A percentile compares a stretch with the other conserved stretches of the same genome.
Evolutionary conservation across 1,140 invertebrate genomes (phyloP).

Genomic region (Caenorhabditis tropicalis): DNA sequence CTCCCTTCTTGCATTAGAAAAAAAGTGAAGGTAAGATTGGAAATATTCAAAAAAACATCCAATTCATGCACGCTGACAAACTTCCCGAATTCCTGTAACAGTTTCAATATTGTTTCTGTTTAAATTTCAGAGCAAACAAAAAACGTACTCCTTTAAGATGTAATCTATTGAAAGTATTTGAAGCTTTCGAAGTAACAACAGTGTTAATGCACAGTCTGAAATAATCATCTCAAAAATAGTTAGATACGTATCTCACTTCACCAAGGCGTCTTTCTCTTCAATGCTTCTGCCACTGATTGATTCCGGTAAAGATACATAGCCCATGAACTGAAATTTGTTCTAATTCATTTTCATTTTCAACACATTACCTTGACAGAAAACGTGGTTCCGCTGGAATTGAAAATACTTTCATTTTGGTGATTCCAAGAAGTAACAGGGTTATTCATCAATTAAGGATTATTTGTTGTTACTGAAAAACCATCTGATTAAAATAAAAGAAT

Average conservation of each 20-base stretch:
- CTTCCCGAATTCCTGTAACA: not conserved
- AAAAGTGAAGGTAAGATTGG: not conserved
- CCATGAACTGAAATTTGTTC: not conserved
- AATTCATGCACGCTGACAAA: not conserved
- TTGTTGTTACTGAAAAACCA: no score
- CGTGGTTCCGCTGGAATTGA: not conserved
- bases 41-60: not conserved
- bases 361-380: constrained; percentile 24
- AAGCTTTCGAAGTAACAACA: not conserved
- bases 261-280: not conserved
- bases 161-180: not conserved
- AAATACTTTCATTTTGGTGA: not conserved
- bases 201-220: not conserved
- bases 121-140: no score
- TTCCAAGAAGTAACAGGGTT: not conserved
- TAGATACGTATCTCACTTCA: no score
- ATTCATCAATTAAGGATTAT: not conserved
- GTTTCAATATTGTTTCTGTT: not conserved
- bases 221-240: not conserved
- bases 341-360: not conserved
- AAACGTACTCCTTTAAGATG: not conserved
- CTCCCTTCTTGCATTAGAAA: not conserved
- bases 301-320: not conserved
- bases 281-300: not conserved
- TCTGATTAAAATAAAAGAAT: not conserved